These are phyloP conservation scores for Aporrectodea caliginosa DNA, from an alignment of 1,140 invertebrate species.

Conservation along the genomic window DNA sequence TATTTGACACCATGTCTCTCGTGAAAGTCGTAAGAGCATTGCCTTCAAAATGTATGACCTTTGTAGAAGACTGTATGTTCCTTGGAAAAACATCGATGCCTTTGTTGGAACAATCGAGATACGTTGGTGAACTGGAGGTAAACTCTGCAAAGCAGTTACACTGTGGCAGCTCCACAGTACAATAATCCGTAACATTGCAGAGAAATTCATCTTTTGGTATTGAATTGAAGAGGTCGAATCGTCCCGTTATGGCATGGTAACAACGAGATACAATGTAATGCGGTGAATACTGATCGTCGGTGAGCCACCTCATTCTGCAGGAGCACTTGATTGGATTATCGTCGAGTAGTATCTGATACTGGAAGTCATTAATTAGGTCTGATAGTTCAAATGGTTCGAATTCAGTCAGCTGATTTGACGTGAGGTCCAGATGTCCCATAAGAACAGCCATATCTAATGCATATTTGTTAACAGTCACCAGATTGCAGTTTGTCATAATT, in stretches of 20 bases:
- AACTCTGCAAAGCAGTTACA: background rate
- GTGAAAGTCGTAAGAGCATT: background rate
- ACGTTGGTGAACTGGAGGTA: background rate
- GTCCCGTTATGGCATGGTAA: background rate
- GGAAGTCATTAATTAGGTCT: background rate
- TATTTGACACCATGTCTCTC: background rate
- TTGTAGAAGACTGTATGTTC: background rate
- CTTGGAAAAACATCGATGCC: background rate
- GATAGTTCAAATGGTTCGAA: background rate
- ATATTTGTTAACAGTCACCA: background rate
- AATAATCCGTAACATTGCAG: background rate
- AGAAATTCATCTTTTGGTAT: background rate
- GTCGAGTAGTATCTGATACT: background rate
- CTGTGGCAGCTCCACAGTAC: background rate
- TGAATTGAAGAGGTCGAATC: background rate
- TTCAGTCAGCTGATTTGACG: background rate
- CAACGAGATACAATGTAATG: background rate
- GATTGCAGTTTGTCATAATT: background rate
- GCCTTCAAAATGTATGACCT: background rate
- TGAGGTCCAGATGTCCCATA: background rate
- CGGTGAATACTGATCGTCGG: background rate
- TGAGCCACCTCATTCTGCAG: background rate
- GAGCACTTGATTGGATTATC: background rate
- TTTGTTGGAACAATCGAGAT: background rate
- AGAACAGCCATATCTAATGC: background rate